Base-by-base conservation (phyloP, 2,797 vertebrate genomes). In the Streptopelia turtur region DNA sequence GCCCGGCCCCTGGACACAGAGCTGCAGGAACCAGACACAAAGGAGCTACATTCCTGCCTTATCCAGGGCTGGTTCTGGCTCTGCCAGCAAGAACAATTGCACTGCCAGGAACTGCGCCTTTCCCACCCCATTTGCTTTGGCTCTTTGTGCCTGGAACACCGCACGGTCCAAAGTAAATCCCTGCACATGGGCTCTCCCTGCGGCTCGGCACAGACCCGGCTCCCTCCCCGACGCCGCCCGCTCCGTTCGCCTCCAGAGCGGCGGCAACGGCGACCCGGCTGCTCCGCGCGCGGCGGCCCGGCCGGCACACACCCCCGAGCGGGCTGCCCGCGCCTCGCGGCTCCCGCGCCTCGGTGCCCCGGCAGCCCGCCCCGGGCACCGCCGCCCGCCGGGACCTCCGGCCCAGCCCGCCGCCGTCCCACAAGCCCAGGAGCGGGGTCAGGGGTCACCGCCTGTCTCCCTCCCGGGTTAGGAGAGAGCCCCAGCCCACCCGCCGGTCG, bases 51-150 rank as follows among this genome's bases (percentile, higher is more conserved):
- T 95, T 95, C 93, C 92, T 82, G 94, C 90, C 88, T 95, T 93
- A 93, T 92, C 90, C 96, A 69, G 59, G 69, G 52, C 79, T 28
- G 21, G 74, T 43, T 59, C 84, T 83, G 89, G 87, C 79, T 75
- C 61, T 56, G 89, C 89, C 92, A 82, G 87, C 78, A 68, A 30
- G 89, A 85, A 77, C 64, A 86, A 68, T 11, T 0, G 64, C 16
- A 2, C 81, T 86, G 95, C 92, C 97, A 92, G 92, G 92, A 92
- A 68, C 80, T 31, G 95, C 88, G 60, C 43, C 41, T 71, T 89
- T 89, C 92, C 93, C 87, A 45, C 14, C 76, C 82, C 78, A 4
- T 97, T 97, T 97, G 95, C 63, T 97, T 97, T 96, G 97, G 97
- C 97, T 55, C 45, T 22, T 27, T 3, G 14, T 70, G 6, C 27